Conservation (phyloP, 1,140 invertebrate species). For the Zaprionus vittiger region DNA sequence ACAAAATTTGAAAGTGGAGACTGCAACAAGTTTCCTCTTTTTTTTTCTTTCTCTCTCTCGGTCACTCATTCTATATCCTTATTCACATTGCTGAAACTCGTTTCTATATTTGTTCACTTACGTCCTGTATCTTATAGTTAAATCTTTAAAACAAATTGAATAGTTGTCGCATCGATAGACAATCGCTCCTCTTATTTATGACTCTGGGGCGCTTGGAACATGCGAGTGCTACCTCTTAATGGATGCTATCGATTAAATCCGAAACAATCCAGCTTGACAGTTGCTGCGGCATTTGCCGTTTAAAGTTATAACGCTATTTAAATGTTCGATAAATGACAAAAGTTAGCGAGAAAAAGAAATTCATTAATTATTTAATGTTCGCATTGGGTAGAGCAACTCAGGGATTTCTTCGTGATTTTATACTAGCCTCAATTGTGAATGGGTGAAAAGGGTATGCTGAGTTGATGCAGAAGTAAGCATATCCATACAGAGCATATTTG, state of each 20-base stretch:
- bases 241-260: slow-evolving; percentile 30
- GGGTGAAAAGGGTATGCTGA: background rate
- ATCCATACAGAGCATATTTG: too few species aligned
- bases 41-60: background rate
- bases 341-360: slow-evolving; percentile 11
- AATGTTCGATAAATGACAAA: slow-evolving; percentile 20
- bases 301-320: slow-evolving; percentile 29
- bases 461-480: background rate
- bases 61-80: background rate
- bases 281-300: slow-evolving; percentile 17
- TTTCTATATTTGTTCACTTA: background rate
- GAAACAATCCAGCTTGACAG: slow-evolving; percentile 28
- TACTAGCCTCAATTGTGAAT: background rate
- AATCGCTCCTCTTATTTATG: slow-evolving; percentile 19
- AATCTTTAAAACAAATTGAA: slow-evolving; percentile 15
- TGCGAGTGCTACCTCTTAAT: slow-evolving; percentile 58
- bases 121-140: background rate
- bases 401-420: background rate
- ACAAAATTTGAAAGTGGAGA: background rate
- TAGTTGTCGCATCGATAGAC: background rate
- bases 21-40: background rate
- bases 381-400: background rate
- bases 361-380: slow-evolving; percentile 24
- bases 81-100: background rate
- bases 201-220: slow-evolving; percentile 16